Conservation (phyloP, 2,113 vertebrate genomes). For the Rostratula benghalensis region DNA sequence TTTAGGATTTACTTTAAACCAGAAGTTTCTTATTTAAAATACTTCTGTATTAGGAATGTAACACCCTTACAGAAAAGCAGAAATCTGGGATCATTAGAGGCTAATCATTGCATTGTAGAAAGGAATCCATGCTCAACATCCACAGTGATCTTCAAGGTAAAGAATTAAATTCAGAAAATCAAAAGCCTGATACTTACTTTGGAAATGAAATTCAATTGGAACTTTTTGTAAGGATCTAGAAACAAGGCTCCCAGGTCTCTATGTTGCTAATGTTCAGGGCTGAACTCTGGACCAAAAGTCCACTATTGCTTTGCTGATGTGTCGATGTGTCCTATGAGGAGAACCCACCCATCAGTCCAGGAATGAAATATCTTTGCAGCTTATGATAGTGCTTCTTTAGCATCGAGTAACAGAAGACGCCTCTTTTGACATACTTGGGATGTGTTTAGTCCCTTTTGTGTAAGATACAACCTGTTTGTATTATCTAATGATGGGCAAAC, state of each 20-base stretch:
- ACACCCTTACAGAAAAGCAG: background rate
- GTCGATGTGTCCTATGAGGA: rapidly evolving
- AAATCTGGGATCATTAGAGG: background rate
- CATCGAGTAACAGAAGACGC: background rate
- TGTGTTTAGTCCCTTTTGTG: background rate
- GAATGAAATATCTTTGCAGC: background rate
- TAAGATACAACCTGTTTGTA: background rate
- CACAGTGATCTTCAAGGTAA: background rate
- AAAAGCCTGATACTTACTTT: background rate
- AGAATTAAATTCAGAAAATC: background rate
- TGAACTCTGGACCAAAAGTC: background rate
- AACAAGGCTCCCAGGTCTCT: background rate
- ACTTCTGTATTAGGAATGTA: background rate
- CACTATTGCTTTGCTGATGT: background rate
- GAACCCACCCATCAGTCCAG: background rate
- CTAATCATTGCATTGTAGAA: background rate
- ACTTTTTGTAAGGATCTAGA: background rate
- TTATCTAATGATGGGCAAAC: background rate
- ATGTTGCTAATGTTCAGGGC: background rate
- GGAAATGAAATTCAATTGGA: background rate
- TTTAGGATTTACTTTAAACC: background rate
- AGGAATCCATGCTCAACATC: background rate
- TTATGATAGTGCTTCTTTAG: background rate
- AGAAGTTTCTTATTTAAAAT: background rate
- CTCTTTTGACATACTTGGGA: background rate